Percentiles rank a stretch among this genome's conserved stretches.
Evolutionary conservation across 37 sponge, comb jelly and placozoan genomes (phyloP).

Genomic region (Spongilla lacustris): DNA sequence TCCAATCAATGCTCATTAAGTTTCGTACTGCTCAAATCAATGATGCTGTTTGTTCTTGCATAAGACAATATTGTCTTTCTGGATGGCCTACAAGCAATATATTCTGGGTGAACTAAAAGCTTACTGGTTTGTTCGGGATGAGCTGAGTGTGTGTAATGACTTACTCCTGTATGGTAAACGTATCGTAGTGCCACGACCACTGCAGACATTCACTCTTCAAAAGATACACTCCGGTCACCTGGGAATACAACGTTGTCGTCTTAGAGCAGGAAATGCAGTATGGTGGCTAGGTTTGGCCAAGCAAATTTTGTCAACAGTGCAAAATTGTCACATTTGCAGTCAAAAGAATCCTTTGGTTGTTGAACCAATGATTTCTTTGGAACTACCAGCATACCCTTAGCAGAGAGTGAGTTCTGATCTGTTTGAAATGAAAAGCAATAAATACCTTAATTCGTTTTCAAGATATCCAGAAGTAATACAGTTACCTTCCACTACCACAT

Average conservation of each 20-base stretch:
- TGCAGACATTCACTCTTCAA: conserved; percentile 4
- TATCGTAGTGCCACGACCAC: background rate
- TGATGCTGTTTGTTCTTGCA: conserved; percentile 1
- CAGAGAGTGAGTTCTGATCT: conserved; percentile 26
- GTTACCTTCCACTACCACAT: conserved; percentile 24
- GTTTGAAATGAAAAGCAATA: conserved; percentile 30
- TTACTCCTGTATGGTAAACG: conserved; percentile 20
- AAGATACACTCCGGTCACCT: conserved; percentile 34
- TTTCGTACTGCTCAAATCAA: conserved; percentile 13
- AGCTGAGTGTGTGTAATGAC: background rate
- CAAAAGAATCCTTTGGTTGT: background rate
- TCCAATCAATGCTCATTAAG: background rate
- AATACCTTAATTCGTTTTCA: conserved; percentile 41
- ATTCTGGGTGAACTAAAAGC: background rate
- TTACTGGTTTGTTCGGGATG: conserved; percentile 3
- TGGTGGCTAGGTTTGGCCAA: conserved; percentile 45
- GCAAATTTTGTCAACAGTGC: conserved; percentile 17
- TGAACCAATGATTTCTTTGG: conserved; percentile 6
- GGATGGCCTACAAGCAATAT: conserved; percentile 10
- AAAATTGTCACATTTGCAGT: conserved; percentile 3
- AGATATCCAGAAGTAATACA: conserved; percentile 40
- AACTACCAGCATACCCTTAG: conserved; percentile 35
- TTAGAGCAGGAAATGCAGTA: conserved; percentile 18
- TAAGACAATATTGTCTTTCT: conserved; percentile 10
- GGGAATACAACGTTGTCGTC: conserved; percentile 23